phyloP scores from a whole-genome alignment of 2,888 invertebrate genomes.

The Xanthorhoe designata region DNA sequence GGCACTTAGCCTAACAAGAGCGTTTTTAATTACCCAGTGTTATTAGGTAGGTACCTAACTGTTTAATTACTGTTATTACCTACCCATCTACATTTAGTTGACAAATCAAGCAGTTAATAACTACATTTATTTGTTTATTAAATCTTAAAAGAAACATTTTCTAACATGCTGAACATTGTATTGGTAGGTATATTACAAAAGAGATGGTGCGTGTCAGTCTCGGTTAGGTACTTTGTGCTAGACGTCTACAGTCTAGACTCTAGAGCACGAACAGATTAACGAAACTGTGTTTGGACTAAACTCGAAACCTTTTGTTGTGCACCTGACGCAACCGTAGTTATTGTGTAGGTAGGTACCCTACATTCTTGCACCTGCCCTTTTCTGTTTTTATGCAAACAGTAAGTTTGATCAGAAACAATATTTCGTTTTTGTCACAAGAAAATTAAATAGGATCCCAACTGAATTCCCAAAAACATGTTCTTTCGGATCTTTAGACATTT shows the following conservation, averaged over 20 bases:
- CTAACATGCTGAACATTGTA: slow-evolving; percentile 47
- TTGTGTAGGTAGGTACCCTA: neutral
- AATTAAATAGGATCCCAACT: no score
- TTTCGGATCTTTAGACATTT: no score
- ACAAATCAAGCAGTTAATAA: slow-evolving; percentile 11
- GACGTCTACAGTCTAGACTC: no score
- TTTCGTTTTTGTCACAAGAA: no score
- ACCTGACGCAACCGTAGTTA: slow-evolving; percentile 31
- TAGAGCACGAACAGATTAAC: slow-evolving; percentile 33
- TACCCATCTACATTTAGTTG: neutral
- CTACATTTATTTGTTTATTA: slow-evolving; percentile 45
- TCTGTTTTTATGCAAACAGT: slow-evolving; percentile 17
- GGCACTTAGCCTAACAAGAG: no score
- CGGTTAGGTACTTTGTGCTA: slow-evolving; percentile 37
- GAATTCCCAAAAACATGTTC: no score
- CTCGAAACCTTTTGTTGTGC: slow-evolving; percentile 34
- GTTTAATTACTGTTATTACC: neutral
- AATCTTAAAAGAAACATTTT: slow-evolving; percentile 42
- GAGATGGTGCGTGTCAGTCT: slow-evolving; percentile 56
- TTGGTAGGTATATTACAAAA: slow-evolving; percentile 50
- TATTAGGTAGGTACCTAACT: neutral
- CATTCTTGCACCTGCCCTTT: slow-evolving; percentile 20
- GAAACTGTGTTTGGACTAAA: slow-evolving; percentile 33
- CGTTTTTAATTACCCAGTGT: no score
- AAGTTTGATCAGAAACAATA: slow-evolving; percentile 5